Conservation (phyloP, 2,797 vertebrate genomes). For the Eulemur rubriventer region DNA sequence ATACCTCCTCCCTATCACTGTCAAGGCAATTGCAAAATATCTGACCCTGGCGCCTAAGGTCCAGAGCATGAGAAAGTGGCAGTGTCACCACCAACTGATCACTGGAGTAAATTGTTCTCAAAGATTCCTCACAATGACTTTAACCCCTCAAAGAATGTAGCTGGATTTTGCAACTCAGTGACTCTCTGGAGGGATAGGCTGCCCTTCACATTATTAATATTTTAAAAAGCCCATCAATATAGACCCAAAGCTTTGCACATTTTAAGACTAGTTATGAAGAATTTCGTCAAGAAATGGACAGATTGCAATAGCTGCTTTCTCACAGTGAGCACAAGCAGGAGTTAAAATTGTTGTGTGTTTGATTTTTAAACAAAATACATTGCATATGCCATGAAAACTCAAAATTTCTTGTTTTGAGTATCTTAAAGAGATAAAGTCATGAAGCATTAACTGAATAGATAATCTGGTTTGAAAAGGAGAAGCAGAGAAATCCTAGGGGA, state of each 20-base stretch:
- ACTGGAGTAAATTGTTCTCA: constrained; percentile 69
- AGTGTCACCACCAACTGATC: constrained; percentile 55
- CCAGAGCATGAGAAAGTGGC: constrained; percentile 71
- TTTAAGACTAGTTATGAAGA: constrained; percentile 1
- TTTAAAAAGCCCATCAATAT: background rate
- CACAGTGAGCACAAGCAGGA: background rate
- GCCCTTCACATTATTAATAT: background rate
- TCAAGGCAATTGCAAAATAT: constrained; percentile 71
- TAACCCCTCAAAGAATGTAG: constrained; percentile 65
- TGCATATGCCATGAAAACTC: background rate
- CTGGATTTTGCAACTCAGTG: constrained; percentile 32
- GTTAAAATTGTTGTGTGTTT: background rate
- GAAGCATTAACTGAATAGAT: background rate
- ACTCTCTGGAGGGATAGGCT: background rate
- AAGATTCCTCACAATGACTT: constrained; percentile 41
- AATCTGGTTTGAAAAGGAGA: background rate
- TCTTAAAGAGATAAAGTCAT: background rate
- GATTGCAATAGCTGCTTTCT: background rate
- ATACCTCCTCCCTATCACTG: constrained; percentile 62
- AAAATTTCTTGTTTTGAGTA: background rate
- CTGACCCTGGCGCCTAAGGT: constrained; percentile 75
- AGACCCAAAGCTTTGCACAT: constrained; percentile 12
- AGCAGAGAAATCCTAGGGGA: background rate
- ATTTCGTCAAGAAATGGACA: constrained; percentile 31
- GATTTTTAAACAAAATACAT: background rate